phyloP scores from a whole-genome alignment of 2,888 invertebrate species.

The Plagodis pulveraria region DNA sequence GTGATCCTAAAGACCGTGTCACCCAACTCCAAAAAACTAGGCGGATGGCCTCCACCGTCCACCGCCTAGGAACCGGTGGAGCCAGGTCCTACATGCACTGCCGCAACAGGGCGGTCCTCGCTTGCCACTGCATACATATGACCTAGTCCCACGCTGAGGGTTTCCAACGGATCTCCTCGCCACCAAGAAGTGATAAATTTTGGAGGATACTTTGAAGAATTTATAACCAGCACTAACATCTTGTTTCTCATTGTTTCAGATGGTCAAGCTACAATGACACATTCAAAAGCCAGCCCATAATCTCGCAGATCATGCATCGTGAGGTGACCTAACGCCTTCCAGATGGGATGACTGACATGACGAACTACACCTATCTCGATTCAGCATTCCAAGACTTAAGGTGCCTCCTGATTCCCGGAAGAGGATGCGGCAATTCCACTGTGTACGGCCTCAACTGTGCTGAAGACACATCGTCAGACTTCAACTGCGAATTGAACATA shows the following conservation, averaged over 20 bases:
- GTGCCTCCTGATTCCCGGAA: conserved; percentile 60
- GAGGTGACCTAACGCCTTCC: conserved; percentile 63
- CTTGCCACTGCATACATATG: too few species aligned
- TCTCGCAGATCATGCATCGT: conserved; percentile 42
- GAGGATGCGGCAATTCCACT: conserved; percentile 54
- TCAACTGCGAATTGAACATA: conserved; percentile 66
- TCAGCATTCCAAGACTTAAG: conserved; percentile 63
- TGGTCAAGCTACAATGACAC: conserved; percentile 27
- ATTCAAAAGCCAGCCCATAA: conserved; percentile 21
- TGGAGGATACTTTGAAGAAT: background rate
- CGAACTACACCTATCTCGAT: conserved; percentile 66
- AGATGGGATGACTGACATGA: conserved; percentile 62
- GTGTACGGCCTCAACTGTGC: conserved; percentile 61
- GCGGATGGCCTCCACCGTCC: too few species aligned
- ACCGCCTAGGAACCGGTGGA: too few species aligned
- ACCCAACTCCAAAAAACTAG: too few species aligned
- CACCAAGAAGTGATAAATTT: too few species aligned
- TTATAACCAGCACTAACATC: background rate
- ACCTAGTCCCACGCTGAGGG: too few species aligned
- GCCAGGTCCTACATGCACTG: too few species aligned
- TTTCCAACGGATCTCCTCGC: too few species aligned
- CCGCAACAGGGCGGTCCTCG: too few species aligned
- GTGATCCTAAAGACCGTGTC: too few species aligned
- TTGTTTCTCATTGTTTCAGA: conserved; percentile 32
- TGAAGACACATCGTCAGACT: conserved; percentile 49